Percentiles rank a stretch among this genome's conserved stretches.
phyloP scores from a whole-genome alignment of 2,888 invertebrate genomes.

The Plusia festucae region DNA sequence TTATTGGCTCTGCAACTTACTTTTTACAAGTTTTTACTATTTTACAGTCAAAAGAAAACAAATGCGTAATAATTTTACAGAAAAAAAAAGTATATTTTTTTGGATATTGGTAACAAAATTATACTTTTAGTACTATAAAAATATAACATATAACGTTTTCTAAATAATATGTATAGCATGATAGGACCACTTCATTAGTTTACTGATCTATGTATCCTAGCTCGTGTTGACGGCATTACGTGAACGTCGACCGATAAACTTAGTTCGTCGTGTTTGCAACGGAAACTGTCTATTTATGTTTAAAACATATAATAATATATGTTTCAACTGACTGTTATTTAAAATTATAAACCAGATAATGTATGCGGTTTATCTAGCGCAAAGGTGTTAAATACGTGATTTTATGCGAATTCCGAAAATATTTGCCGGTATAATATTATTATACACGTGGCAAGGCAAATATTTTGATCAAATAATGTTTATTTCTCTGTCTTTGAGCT shows the following conservation, averaged over 20 bases:
- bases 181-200: slow-evolving; percentile 11
- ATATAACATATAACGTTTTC: neutral
- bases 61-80: no score
- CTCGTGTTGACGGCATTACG: slow-evolving; percentile 39
- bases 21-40: neutral
- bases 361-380: slow-evolving; percentile 8
- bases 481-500: no score
- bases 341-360: slow-evolving; percentile 14
- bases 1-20: neutral
- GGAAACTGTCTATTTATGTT: slow-evolving; percentile 46
- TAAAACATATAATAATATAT: slow-evolving; percentile 39
- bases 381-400: neutral
- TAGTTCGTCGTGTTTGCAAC: slow-evolving; percentile 32
- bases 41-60: no score
- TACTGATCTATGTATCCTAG: slow-evolving; percentile 13
- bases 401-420: neutral
- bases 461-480: no score
- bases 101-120: no score
- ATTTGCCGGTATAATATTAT: neutral
- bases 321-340: slow-evolving; percentile 14
- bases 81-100: no score
- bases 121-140: no score
- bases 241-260: slow-evolving; percentile 43
- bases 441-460: neutral
- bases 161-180: neutral